Evolutionary conservation across 2,797 vertebrate species (phyloP), one percentile per base, ranked within the genome.

Genomic region (Petrocephalus schoutedeni): DNA sequence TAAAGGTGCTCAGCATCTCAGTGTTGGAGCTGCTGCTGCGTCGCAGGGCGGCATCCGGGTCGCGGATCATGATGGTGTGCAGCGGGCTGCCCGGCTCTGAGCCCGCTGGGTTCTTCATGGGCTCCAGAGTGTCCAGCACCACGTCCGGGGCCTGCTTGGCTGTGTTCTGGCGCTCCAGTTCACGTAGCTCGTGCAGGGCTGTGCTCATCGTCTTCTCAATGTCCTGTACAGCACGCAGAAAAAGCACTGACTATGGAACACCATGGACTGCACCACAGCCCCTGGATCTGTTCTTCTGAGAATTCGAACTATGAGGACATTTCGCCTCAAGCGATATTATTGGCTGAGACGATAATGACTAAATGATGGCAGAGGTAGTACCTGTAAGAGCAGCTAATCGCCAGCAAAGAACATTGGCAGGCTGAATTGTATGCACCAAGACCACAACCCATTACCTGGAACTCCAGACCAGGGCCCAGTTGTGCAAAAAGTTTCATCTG

Each of bases 201-300:
- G 98, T 99, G 90, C 94, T 98, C 98, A 99, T 99, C n/a, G 98
- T 99, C 94, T 99, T 99, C 94, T 99, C 98, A 36, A 99, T 99
- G 94, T 99, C 98, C 98, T 99, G 8, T 19, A 3, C 16, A 14
- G 8, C 23, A 32, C 51, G 56, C 45, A 56, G 51, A 56, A 54
- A 56, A 84, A 23, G 84, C 12, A 19, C 56, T 58, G 28, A 86
- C 54, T 58, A 57, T 19, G 53, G 41, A 59, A 10, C 82, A 28
- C 21, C 6, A 19, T 1, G 0, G 41, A 41, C 7, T 10, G 4
- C 21, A 41, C 41, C 10, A 49, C 0, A 21, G 16, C 4, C 36
- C 36, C 41, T 45, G 41, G 41, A 49, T 80, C 41, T 3, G 41
- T 49, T 49, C 19, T 49, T 80, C 74, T 49, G 74, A 80, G 74